These are phyloP conservation scores for Hypotaenidia philippensis DNA, from an alignment of 2,797 vertebrate genomes.

Conservation along the genomic window DNA sequence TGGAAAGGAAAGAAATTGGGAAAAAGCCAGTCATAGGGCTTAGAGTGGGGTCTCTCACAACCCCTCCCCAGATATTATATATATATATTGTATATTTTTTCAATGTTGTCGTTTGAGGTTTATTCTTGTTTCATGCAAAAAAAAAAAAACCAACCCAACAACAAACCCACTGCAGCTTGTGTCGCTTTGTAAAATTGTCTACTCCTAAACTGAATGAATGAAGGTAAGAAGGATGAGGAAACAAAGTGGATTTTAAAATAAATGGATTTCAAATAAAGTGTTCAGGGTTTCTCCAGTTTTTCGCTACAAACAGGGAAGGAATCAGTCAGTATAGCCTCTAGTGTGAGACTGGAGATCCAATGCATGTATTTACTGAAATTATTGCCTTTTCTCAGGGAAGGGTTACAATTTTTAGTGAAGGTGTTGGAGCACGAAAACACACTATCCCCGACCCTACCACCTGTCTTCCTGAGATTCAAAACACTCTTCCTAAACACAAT, in stretches of 20 bases:
- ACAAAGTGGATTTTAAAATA: slow-evolving; percentile 82
- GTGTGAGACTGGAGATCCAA: not conserved
- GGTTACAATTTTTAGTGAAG: not conserved
- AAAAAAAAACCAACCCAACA: not conserved
- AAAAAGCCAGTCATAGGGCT: slow-evolving; percentile 17
- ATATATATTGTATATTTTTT: slow-evolving; percentile 87
- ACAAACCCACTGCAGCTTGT: slow-evolving; percentile 68
- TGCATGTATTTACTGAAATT: not conserved
- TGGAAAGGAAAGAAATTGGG: not conserved
- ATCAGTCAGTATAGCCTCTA: not conserved
- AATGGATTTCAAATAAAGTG: slow-evolving; percentile 78
- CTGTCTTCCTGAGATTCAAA: not conserved
- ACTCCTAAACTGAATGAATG: slow-evolving; percentile 58
- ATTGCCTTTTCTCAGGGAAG: not conserved
- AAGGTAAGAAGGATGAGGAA: slow-evolving; percentile 55
- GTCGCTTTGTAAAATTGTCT: slow-evolving; percentile 77
- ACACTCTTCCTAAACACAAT: not conserved
- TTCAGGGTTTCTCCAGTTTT: slow-evolving; percentile 12
- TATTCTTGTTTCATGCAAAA: slow-evolving; percentile 75
- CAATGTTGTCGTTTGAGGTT: slow-evolving; percentile 81
- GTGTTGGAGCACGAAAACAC: not conserved
- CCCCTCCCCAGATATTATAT: slow-evolving; percentile 64
- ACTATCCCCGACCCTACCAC: not conserved
- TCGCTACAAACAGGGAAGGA: not conserved
- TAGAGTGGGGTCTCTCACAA: slow-evolving; percentile 40